A percentile compares a stretch with the other conserved stretches of the same genome.
Evolutionary conservation across 2,797 vertebrate genomes (phyloP).

Genomic region (Molothrus ater): DNA sequence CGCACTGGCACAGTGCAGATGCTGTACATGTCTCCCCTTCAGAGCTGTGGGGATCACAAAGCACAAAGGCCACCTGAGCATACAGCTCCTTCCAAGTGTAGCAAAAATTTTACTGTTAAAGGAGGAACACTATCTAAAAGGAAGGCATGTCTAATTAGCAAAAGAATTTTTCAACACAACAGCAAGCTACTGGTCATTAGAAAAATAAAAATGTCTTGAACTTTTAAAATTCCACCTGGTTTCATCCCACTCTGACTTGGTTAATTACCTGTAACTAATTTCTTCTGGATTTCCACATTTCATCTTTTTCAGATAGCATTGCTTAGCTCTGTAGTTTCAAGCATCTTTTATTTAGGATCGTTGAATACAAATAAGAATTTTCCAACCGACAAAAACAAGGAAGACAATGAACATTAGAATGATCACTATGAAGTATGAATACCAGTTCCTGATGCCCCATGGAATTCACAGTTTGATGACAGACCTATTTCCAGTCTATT

Average conservation of each 20-base stretch:
- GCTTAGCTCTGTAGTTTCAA: background rate
- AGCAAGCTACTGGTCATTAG: background rate
- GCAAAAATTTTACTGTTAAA: background rate
- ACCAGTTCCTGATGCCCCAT: background rate
- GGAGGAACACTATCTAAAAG: background rate
- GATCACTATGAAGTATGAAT: background rate
- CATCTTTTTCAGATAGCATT: background rate
- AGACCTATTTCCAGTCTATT: background rate
- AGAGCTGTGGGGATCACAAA: background rate
- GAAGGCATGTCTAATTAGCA: background rate
- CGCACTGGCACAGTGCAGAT: background rate
- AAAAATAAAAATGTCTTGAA: background rate
- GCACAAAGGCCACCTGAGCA: background rate
- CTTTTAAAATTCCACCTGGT: background rate
- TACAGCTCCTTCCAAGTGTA: background rate
- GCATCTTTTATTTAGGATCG: background rate
- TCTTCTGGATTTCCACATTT: background rate
- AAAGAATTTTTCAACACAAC: background rate
- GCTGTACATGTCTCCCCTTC: background rate
- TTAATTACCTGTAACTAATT: background rate
- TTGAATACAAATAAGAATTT: background rate
- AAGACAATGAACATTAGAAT: background rate
- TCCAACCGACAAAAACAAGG: background rate
- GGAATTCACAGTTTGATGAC: background rate
- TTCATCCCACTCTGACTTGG: background rate